Conservation (phyloP, 2,797 vertebrate species). For the Picus viridis region DNA sequence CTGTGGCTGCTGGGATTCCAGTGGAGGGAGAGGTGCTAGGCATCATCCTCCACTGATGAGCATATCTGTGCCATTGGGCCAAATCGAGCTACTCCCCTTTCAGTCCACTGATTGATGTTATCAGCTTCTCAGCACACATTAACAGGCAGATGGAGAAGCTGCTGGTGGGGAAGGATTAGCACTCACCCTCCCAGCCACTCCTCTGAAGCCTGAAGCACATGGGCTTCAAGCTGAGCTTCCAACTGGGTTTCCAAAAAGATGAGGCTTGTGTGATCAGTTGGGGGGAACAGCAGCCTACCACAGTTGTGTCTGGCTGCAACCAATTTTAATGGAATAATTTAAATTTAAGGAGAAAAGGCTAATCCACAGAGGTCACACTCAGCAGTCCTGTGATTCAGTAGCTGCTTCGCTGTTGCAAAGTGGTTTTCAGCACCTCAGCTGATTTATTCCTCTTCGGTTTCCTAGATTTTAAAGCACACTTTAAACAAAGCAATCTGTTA, state of each 20-base stretch:
- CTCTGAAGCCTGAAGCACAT: background rate
- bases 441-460: background rate
- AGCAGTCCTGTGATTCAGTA: background rate
- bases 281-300: background rate
- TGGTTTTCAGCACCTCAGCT: background rate
- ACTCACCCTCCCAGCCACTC: background rate
- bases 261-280: background rate
- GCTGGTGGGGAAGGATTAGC: background rate
- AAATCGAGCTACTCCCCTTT: background rate
- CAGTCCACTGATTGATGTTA: background rate
- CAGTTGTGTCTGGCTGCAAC: background rate
- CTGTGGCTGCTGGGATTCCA: background rate
- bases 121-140: background rate
- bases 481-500: background rate
- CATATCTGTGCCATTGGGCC: fast-evolving
- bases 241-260: background rate
- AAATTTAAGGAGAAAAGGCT: conserved; percentile 24
- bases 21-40: background rate
- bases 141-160: background rate
- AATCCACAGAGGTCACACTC: background rate
- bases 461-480: background rate
- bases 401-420: background rate
- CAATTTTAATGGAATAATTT: conserved; percentile 1
- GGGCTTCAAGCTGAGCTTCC: background rate
- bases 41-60: background rate